phyloP scores from a whole-genome alignment of 2,888 invertebrate species.

The Morpho achilles region DNA sequence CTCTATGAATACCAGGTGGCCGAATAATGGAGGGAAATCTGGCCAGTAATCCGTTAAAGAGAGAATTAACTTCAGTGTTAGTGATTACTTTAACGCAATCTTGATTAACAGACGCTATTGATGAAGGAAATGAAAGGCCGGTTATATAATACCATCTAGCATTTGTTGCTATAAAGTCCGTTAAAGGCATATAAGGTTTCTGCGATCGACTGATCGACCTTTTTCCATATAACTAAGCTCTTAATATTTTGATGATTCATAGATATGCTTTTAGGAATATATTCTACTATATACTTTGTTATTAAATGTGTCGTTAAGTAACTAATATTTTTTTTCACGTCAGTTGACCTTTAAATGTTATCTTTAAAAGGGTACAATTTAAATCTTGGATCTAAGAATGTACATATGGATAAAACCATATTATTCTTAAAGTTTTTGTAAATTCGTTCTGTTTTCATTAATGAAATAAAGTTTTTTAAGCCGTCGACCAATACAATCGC shows the following conservation, averaged over 20 bases:
- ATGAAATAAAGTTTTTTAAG: conserved; percentile 20
- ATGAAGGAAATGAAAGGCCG: conserved; percentile 17
- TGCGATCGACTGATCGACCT: conserved; percentile 21
- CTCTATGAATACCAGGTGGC: no score
- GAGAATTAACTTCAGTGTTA: no score
- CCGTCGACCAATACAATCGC: conserved; percentile 21
- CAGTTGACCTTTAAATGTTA: neutral
- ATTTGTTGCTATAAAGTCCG: neutral
- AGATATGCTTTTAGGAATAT: neutral
- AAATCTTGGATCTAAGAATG: conserved; percentile 20
- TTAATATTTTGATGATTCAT: neutral
- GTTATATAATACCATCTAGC: no score
- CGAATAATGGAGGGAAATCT: no score
- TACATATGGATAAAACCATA: conserved; percentile 18
- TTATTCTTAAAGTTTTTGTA: conserved; percentile 4
- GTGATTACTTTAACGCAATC: conserved; percentile 18
- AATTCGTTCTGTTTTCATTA: conserved; percentile 9
- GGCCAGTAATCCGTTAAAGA: no score
- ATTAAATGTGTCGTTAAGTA: no score
- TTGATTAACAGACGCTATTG: conserved; percentile 13
- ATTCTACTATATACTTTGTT: neutral
- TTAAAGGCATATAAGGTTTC: conserved; percentile 1
- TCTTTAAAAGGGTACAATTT: conserved; percentile 21
- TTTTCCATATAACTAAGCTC: conserved; percentile 18
- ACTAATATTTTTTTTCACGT: no score